A percentile compares a stretch with the other conserved stretches of the same genome.
These are phyloP conservation scores for Wasmannia auropunctata DNA, from an alignment of 1,140 invertebrate genomes.

Conservation along the genomic window DNA sequence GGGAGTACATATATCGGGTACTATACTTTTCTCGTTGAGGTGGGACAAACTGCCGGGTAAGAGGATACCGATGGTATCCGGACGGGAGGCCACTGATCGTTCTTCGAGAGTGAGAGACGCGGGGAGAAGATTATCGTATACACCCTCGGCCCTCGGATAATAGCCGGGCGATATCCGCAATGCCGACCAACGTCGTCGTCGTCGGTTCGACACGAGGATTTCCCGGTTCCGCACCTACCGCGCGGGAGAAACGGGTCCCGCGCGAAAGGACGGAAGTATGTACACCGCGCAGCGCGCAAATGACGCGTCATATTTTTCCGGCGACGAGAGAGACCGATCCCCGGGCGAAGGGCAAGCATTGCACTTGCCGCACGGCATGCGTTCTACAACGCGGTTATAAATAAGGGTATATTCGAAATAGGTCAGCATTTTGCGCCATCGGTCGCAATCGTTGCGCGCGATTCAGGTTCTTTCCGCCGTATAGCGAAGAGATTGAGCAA, in stretches of 20 bases:
- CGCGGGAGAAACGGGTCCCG: not conserved
- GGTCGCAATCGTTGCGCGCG: not conserved
- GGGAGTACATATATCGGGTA: not conserved
- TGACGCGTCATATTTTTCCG: slow-evolving; percentile 33
- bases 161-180: slow-evolving; percentile 28
- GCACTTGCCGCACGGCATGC: not conserved
- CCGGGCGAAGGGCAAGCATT: not conserved
- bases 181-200: not conserved
- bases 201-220: not conserved
- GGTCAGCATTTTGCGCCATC: not conserved
- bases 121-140: slow-evolving; percentile 49
- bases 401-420: slow-evolving; percentile 27
- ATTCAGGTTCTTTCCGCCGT: not conserved
- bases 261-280: not conserved
- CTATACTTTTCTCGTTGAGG: slow-evolving; percentile 6
- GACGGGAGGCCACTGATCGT: slow-evolving; percentile 1
- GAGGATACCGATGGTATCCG: slow-evolving; percentile 30
- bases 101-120: slow-evolving; percentile 15
- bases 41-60: slow-evolving; percentile 34
- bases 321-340: slow-evolving; percentile 15
- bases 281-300: not conserved
- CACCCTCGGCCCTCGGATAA: not conserved
- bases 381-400: slow-evolving; percentile 3
- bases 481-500: not conserved
- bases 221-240: not conserved